Base-by-base conservation (phyloP, 2,888 invertebrate genomes). In the Callosobruchus maculatus region DNA sequence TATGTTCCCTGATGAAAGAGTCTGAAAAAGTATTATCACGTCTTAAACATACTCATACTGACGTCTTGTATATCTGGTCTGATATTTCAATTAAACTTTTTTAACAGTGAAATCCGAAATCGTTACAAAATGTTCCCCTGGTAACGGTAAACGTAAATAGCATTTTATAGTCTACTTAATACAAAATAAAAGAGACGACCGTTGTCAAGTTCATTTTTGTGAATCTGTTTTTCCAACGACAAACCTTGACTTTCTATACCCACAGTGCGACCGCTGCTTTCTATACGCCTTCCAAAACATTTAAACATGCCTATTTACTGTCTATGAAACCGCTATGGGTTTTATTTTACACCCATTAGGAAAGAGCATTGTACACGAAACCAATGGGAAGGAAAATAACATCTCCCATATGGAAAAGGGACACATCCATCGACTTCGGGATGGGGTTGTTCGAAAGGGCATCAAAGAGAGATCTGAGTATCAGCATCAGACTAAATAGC, bases 321-420 rank as follows among this genome's bases (percentile, higher is more conserved):
- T 49, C 49, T 49, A 49, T 18, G 49, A 49, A 49, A 73, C 72
- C 49, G 49, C 49, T 1, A 49, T 49, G 49, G 49, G 49, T 49
- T 80, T 79, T 78, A 80, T 81, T 81, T 81, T 78, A 80, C 79
- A 79, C 75, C 75, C 75, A 71, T 81, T 79, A 78, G 30, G 18
- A 26, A 21, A 70, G 22, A 72, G 31, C 74, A 71, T n/a, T 70
- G 70, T 22, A 67, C 66, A 74, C 66, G 72, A 75, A 74, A 72
- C 72, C 76, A 74, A 31, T 49, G 75, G 77, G 72, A 79, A 78
- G 75, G 74, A 78, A 76, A 76, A 75, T 80, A 79, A 79, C 77
- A 77, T 77, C 74, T 74, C 78, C 79, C 80, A 79, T 80, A 79
- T 80, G 79, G 75, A 76, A 71, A 74, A 78, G 74, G 74, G 77